Evolutionary conservation across 1,140 invertebrate genomes (phyloP), one percentile per base, ranked within the genome.

Genomic region (Hestina assimilis): DNA sequence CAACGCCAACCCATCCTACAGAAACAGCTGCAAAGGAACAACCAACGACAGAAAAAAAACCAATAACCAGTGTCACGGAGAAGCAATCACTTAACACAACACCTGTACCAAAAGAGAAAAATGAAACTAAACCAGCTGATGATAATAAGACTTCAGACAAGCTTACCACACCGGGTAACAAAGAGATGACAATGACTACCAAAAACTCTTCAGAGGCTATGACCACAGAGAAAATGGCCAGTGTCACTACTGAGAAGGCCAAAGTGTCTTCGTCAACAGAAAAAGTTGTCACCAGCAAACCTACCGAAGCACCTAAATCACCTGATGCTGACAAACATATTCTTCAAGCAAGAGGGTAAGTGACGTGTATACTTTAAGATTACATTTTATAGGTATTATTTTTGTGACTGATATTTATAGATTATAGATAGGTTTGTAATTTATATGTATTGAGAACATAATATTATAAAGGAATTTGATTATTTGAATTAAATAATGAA

Each of bases 321-420:
- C 45, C 58, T 40, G 68, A 70, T 41, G 66, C 58, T 9, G 62
- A 67, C 21, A 66, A 59, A 42, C 67, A 53, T 33, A 40, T 65
- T 24, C 53, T 74, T 8, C 65, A 75, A 53, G 60, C 72, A 11
- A 66, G 72, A 75, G 72, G 72, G 77, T 80, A 55, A 67, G 72
- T n/a, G n/a, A n/a, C n/a, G n/a, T n/a, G n/a, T n/a, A n/a, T n/a
- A n/a, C n/a, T n/a, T n/a, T n/a, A n/a, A n/a, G n/a, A n/a, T n/a
- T n/a, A n/a, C n/a, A n/a, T n/a, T n/a, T n/a, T n/a, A n/a, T n/a
- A n/a, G n/a, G n/a, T n/a, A n/a, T n/a, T n/a, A n/a, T n/a, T n/a
- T n/a, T n/a, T n/a, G n/a, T n/a, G n/a, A n/a, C n/a, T n/a, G n/a
- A n/a, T n/a, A n/a, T n/a, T n/a, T n/a, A n/a, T n/a, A n/a, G n/a